phyloP scores from a whole-genome alignment of 2,888 invertebrate species.

The Rhagophthalmus giganteus region DNA sequence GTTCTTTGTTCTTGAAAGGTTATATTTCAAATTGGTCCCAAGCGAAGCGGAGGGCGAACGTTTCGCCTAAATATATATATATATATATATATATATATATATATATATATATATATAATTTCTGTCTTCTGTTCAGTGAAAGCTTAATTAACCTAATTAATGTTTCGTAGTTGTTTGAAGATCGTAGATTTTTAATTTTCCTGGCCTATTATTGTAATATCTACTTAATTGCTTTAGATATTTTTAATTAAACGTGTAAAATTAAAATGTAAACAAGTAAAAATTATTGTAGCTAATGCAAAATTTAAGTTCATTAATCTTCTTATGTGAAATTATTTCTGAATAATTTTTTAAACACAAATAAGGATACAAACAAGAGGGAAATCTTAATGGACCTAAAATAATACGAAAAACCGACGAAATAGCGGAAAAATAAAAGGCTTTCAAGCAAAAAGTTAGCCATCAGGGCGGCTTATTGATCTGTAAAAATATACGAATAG shows the following conservation, averaged over 20 bases:
- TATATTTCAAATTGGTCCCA: conserved; percentile 39
- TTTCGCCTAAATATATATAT: too few species aligned
- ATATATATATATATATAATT: too few species aligned
- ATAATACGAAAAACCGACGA: background rate
- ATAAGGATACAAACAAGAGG: background rate
- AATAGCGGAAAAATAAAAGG: background rate
- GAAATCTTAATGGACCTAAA: background rate
- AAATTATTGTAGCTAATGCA: too few species aligned
- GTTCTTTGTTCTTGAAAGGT: conserved; percentile 33
- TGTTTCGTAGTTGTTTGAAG: too few species aligned
- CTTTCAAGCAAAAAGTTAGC: conserved; percentile 2
- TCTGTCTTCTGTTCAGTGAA: too few species aligned
- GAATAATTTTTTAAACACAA: background rate
- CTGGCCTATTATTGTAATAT: too few species aligned
- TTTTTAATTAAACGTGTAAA: background rate
- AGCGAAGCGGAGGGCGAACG: conserved; percentile 32
- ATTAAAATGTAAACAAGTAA: background rate
- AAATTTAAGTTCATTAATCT: too few species aligned
- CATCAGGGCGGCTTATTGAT: conserved; percentile 5
- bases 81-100: too few species aligned
- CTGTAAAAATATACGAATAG: conserved; percentile 11
- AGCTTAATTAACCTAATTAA: too few species aligned
- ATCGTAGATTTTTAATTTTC: too few species aligned
- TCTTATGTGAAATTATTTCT: background rate
- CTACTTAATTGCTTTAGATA: too few species aligned